Conservation (phyloP, 2,888 invertebrate genomes). For the Sericinus montela region DNA sequence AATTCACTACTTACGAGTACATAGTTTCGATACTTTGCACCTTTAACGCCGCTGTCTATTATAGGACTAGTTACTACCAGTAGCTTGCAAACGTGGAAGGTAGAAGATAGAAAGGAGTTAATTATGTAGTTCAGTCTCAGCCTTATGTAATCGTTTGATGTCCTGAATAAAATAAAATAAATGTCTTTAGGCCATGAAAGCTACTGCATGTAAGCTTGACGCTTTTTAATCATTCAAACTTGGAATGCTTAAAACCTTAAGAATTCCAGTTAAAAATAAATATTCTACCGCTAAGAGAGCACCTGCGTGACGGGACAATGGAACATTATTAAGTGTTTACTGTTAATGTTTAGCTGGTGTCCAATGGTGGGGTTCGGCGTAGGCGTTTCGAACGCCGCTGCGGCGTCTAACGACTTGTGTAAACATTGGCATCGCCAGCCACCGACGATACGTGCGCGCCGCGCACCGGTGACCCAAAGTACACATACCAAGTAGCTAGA, state of each 20-base stretch:
- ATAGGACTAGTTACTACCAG: too few relatives aligned
- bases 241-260: not conserved
- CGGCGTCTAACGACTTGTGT: slow-evolving; percentile 68
- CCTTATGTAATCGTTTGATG: too few relatives aligned
- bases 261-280: slow-evolving; percentile 21
- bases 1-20: too few relatives aligned
- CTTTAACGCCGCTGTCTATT: too few relatives aligned
- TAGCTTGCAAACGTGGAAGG: too few relatives aligned
- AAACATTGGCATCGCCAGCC: slow-evolving; percentile 54
- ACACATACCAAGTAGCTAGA: slow-evolving; percentile 49
- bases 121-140: too few relatives aligned
- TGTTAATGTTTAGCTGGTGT: slow-evolving; percentile 51
- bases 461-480: slow-evolving; percentile 35
- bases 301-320: slow-evolving; percentile 40
- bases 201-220: too few relatives aligned
- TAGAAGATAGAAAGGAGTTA: too few relatives aligned
- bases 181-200: too few relatives aligned
- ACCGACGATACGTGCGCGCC: slow-evolving; percentile 47
- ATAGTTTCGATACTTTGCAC: too few relatives aligned
- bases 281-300: slow-evolving; percentile 30
- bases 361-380: slow-evolving; percentile 46
- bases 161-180: too few relatives aligned
- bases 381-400: slow-evolving; percentile 49
- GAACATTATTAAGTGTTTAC: slow-evolving; percentile 52
- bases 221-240: too few relatives aligned